Conservation (phyloP, 2,113 vertebrate species). For the Emydocephalus ijimae region DNA sequence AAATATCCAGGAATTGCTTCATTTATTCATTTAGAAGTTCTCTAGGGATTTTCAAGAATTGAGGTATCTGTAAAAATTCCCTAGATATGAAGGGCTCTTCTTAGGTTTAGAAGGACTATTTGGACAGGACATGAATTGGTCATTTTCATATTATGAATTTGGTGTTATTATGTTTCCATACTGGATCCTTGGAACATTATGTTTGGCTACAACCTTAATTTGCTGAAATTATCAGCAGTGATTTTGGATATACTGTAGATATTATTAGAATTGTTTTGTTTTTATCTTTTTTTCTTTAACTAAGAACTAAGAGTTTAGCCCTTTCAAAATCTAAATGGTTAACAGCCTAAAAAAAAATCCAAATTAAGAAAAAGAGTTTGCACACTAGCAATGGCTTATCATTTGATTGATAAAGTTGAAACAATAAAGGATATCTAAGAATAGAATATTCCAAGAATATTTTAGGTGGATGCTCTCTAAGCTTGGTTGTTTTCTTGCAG, state of each 20-base stretch:
- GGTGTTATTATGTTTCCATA: background rate
- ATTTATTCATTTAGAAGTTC: constrained; percentile 46
- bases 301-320: background rate
- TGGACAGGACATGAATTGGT: constrained; percentile 27
- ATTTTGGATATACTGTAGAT: background rate
- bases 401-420: background rate
- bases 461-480: background rate
- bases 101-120: constrained; percentile 23
- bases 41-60: constrained; percentile 37
- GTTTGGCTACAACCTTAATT: constrained; percentile 15
- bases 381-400: background rate
- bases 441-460: background rate
- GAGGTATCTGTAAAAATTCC: constrained; percentile 27
- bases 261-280: background rate
- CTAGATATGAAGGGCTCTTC: constrained; percentile 33
- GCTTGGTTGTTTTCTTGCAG: background rate
- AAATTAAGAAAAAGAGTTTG: background rate
- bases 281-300: background rate
- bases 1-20: constrained; percentile 41
- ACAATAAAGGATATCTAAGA: background rate
- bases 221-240: constrained; percentile 12
- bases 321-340: background rate
- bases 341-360: background rate
- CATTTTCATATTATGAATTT: constrained; percentile 20
- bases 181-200: background rate